Percentiles rank a stretch among this genome's conserved stretches.
phyloP scores from a whole-genome alignment of 1,140 invertebrate species.

The Gyrodactylus salaris region DNA sequence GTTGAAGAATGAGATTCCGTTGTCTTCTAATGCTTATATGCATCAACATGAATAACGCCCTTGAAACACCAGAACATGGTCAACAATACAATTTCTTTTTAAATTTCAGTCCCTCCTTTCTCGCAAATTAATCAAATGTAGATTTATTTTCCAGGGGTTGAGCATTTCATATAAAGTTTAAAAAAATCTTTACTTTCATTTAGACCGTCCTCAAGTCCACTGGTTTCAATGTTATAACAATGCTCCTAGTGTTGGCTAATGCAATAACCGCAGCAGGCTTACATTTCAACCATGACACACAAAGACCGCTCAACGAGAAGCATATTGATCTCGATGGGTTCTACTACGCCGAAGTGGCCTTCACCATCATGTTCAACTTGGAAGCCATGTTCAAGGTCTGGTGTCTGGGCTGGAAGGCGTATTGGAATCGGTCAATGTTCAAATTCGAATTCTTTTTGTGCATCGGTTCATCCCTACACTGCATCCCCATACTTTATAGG shows the following conservation, averaged over 20 bases:
- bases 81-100: too few species aligned
- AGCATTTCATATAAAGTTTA: too few species aligned
- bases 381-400: slow-evolving; percentile 89
- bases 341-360: slow-evolving; percentile 68
- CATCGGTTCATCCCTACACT: slow-evolving; percentile 68
- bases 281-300: slow-evolving; percentile 50
- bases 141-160: too few species aligned
- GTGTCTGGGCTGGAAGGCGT: slow-evolving; percentile 67
- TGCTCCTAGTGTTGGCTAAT: slow-evolving; percentile 69
- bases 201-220: slow-evolving; percentile 45
- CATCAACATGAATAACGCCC: too few species aligned
- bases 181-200: slow-evolving; percentile 2
- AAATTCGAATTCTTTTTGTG: slow-evolving; percentile 81
- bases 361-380: slow-evolving; percentile 65
- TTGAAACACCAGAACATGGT: too few species aligned
- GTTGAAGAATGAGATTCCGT: too few species aligned
- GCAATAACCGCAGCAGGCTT: slow-evolving; percentile 78
- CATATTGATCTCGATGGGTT: slow-evolving; percentile 17
- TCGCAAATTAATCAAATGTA: too few species aligned
- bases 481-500: slow-evolving; percentile 59
- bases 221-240: slow-evolving; percentile 47
- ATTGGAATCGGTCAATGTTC: slow-evolving; percentile 74
- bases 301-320: not conserved
- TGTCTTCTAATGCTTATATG: too few species aligned
- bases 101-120: too few species aligned